These are phyloP conservation scores for Cosmia pyralina DNA, from an alignment of 2,888 invertebrate genomes.

Conservation along the genomic window DNA sequence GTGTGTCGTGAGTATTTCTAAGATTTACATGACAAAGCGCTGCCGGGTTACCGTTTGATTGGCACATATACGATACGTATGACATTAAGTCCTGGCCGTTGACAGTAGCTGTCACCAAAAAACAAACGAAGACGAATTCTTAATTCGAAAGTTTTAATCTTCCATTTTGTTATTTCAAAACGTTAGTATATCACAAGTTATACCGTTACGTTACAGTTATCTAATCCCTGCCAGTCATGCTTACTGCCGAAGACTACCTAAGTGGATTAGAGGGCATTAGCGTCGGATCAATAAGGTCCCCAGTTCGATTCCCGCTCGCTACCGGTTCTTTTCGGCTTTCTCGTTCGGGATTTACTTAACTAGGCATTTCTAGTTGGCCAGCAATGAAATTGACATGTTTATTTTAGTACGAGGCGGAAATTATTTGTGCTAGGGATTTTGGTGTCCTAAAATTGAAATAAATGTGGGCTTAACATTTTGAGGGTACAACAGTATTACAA, in stretches of 20 bases:
- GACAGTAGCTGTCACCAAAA: slow-evolving; percentile 46
- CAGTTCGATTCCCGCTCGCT: slow-evolving; percentile 65
- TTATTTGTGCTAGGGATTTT: slow-evolving; percentile 37
- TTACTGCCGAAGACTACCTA: slow-evolving; percentile 81
- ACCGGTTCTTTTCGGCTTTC: slow-evolving; percentile 67
- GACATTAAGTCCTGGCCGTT: slow-evolving; percentile 35
- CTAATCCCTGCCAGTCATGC: slow-evolving; percentile 86
- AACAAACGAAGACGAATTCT: slow-evolving; percentile 40
- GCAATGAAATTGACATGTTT: slow-evolving; percentile 62
- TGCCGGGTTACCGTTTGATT: slow-evolving; percentile 9
- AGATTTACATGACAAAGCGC: slow-evolving; percentile 28
- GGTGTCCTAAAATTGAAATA: slow-evolving; percentile 51
- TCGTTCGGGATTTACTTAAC: slow-evolving; percentile 60
- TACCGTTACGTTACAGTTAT: slow-evolving; percentile 60
- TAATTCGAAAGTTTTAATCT: slow-evolving; percentile 53
- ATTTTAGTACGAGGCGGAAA: slow-evolving; percentile 50
- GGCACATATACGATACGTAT: slow-evolving; percentile 12
- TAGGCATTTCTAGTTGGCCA: slow-evolving; percentile 46
- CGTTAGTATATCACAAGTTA: slow-evolving; percentile 52
- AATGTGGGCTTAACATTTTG: slow-evolving; percentile 42
- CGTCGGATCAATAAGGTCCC: slow-evolving; percentile 81
- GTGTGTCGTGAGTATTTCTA: slow-evolving; percentile 1
- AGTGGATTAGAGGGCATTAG: slow-evolving; percentile 86
- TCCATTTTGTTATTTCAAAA: slow-evolving; percentile 49
- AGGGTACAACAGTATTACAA: slow-evolving; percentile 24